Evolutionary conservation across 2,113 vertebrate species (phyloP).

Genomic region (Notarius quadriscutis): DNA sequence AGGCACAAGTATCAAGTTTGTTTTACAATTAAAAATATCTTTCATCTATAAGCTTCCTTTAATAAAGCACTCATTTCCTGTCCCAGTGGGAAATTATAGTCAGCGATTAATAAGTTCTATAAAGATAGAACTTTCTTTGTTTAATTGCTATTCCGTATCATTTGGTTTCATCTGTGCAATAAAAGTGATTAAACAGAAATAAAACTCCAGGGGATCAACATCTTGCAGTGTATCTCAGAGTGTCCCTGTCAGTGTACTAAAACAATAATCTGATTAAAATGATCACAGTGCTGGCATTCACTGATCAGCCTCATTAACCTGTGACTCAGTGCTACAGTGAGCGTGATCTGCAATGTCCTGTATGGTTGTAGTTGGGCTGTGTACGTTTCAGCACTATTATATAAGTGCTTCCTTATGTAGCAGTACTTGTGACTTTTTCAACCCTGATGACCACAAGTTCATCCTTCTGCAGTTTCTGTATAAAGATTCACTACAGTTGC

Average conservation of each 20-base stretch:
- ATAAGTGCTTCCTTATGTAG: slow-evolving; percentile 59
- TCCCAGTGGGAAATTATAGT: neutral
- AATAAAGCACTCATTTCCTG: neutral
- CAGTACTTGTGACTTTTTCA: slow-evolving; percentile 55
- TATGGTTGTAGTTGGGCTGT: slow-evolving; percentile 16
- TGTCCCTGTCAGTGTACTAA: neutral
- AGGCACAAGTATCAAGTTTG: neutral
- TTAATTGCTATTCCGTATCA: neutral
- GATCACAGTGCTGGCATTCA: slow-evolving; percentile 56
- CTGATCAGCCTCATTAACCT: slow-evolving; percentile 41
- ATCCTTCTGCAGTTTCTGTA: slow-evolving; percentile 7
- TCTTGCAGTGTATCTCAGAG: neutral
- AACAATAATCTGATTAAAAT: neutral
- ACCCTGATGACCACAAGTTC: slow-evolving; percentile 14
- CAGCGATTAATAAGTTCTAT: neutral
- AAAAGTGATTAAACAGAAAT: neutral
- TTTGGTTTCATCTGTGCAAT: neutral
- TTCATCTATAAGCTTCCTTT: neutral
- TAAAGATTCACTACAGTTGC: slow-evolving; percentile 51
- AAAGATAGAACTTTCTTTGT: neutral
- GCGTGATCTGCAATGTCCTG: slow-evolving; percentile 33
- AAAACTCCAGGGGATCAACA: neutral
- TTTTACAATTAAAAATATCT: neutral
- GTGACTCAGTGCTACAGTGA: slow-evolving; percentile 39
- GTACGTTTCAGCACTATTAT: slow-evolving; percentile 28